Conservation (phyloP, 35 echinoderm and acorn worm genomes). For the Ophiothrix spiculata region DNA sequence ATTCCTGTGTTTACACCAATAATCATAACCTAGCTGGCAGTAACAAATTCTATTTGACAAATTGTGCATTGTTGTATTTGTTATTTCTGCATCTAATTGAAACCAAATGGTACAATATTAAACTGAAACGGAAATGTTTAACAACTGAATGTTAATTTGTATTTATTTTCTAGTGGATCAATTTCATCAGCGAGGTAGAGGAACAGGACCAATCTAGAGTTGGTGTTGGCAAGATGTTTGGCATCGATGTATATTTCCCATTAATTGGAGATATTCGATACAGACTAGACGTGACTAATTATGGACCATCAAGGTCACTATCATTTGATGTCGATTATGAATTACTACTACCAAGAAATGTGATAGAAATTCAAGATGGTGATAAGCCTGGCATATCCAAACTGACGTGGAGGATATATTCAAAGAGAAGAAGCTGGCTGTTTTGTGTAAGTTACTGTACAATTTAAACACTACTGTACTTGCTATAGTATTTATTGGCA, state of each 20-base stretch:
- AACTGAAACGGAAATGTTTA: too few species aligned
- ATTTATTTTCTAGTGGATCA: conserved; percentile 28
- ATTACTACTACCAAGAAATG: conserved; percentile 10
- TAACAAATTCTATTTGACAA: too few species aligned
- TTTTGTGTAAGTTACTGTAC: conserved; percentile 57
- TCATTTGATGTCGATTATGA: conserved; percentile 29
- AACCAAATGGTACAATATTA: too few species aligned
- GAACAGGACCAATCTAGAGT: conserved; percentile 24
- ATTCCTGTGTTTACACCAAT: too few species aligned
- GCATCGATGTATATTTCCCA: conserved; percentile 7
- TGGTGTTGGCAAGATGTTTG: conserved; percentile 38
- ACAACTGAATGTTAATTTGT: too few species aligned
- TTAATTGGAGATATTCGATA: conserved; percentile 10
- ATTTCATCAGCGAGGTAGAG: neutral
- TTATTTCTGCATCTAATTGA: too few species aligned
- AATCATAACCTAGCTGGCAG: too few species aligned
- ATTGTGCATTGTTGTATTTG: too few species aligned
- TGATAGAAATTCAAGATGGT: conserved; percentile 12
- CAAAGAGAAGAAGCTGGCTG: conserved; percentile 47
- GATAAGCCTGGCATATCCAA: conserved; percentile 8
- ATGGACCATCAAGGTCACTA: conserved; percentile 12
- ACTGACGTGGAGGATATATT: conserved; percentile 36
- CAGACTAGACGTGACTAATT: conserved; percentile 5
- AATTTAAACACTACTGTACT: too few species aligned
- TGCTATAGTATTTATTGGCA: too few species aligned